Conservation (phyloP, 2,888 invertebrate genomes). For the Erannis defoliaria region DNA sequence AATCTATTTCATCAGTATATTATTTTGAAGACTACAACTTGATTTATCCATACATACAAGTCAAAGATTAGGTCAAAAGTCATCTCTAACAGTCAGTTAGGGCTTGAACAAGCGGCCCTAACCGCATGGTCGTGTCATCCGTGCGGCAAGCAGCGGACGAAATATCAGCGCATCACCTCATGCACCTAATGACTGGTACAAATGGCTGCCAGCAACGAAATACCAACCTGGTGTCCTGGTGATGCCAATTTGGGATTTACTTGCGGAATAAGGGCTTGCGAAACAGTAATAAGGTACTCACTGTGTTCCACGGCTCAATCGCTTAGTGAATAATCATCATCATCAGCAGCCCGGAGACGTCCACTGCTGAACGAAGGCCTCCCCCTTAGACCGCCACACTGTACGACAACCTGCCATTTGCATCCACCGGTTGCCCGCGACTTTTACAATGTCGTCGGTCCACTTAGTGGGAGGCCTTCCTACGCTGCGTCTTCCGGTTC, state of each 20-base stretch:
- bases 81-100: slow-evolving; percentile 13
- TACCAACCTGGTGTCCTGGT: slow-evolving; percentile 20
- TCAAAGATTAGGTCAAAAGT: slow-evolving; percentile 4
- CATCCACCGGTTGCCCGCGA: too few species aligned
- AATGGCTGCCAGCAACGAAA: slow-evolving; percentile 57
- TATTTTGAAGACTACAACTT: too few species aligned
- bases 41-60: neutral
- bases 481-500: too few species aligned
- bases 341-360: too few species aligned
- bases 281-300: neutral
- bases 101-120: slow-evolving; percentile 24
- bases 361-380: too few species aligned
- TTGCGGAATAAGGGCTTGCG: neutral
- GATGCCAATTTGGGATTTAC: slow-evolving; percentile 21
- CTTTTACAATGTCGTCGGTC: too few species aligned
- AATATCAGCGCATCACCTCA: slow-evolving; percentile 77
- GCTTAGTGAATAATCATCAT: too few species aligned
- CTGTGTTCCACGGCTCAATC: neutral
- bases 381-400: too few species aligned
- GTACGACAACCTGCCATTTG: too few species aligned
- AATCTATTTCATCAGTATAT: too few species aligned
- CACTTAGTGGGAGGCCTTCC: too few species aligned
- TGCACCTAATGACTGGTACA: slow-evolving; percentile 70
- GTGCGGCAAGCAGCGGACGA: slow-evolving; percentile 69
- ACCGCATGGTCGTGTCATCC: slow-evolving; percentile 67